phyloP scores from a whole-genome alignment of 1,140 invertebrate genomes.

The Druon quercuslanigerum region DNA sequence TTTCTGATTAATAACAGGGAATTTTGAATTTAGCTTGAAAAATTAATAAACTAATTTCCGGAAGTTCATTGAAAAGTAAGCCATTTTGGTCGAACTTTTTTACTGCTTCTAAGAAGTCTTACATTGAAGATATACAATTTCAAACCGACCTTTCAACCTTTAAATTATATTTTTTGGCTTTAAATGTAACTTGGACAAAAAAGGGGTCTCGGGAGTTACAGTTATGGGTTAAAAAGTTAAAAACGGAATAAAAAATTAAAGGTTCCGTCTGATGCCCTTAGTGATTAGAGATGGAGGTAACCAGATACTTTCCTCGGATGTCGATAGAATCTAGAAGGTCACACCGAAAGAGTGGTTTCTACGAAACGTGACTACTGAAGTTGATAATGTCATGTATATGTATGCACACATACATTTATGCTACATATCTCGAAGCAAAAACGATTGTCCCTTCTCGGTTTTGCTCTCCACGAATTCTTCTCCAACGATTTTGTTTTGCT shows the following conservation, averaged over 20 bases:
- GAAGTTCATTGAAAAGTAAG: too few relatives aligned
- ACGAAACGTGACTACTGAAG: slow-evolving; percentile 20
- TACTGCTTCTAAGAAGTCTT: too few relatives aligned
- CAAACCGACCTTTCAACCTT: too few relatives aligned
- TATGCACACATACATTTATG: neutral
- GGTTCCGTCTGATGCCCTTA: slow-evolving; percentile 23
- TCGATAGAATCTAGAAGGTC: slow-evolving; percentile 27
- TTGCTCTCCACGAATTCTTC: neutral
- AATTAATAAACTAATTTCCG: too few relatives aligned
- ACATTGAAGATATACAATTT: too few relatives aligned
- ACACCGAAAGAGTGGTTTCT: slow-evolving; percentile 26
- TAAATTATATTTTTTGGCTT: too few relatives aligned
- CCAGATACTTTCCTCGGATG: slow-evolving; percentile 29
- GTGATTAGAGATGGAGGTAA: slow-evolving; percentile 26
- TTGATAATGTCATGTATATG: slow-evolving; percentile 8
- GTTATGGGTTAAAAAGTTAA: slow-evolving; percentile 26
- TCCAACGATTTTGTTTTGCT: neutral
- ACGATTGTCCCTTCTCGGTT: neutral
- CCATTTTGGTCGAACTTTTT: too few relatives aligned
- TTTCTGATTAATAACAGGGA: too few relatives aligned
- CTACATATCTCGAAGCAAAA: neutral
- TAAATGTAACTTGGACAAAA: neutral
- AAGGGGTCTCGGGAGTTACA: neutral
- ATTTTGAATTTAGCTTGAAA: too few relatives aligned
- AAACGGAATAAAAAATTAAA: slow-evolving; percentile 21